Conservation (phyloP, 2,797 vertebrate genomes). For the Uromys caudimaculatus region DNA sequence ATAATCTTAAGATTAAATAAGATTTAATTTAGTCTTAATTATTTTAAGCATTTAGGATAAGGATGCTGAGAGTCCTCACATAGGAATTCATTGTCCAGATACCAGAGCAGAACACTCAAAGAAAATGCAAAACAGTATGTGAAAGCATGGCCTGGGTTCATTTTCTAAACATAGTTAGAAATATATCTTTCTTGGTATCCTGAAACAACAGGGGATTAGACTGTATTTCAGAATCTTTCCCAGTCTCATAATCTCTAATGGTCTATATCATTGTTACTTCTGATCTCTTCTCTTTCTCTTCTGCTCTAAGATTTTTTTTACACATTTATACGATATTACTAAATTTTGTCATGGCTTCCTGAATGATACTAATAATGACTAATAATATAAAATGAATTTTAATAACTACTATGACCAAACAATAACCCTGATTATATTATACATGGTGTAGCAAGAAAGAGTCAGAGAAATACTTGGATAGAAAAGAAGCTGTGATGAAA, state of each 20-base stretch:
- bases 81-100: not conserved
- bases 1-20: too few species aligned
- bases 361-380: not conserved
- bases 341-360: not conserved
- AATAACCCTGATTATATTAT: not conserved
- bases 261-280: accelerated
- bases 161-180: not conserved
- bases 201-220: not conserved
- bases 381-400: not conserved
- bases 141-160: not conserved
- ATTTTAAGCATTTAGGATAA: too few species aligned
- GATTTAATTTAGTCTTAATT: not conserved
- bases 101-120: not conserved
- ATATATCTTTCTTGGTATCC: not conserved
- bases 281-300: not conserved
- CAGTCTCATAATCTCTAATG: too few species aligned
- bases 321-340: not conserved
- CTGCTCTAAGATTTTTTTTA: not conserved
- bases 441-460: not conserved
- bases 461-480: not conserved
- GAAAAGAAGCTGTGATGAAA: not conserved
- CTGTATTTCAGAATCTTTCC: not conserved
- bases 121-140: not conserved
- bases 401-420: not conserved
- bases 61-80: not conserved